Conservation (phyloP, 2,113 vertebrate genomes). For the Chaenocephalus aceratus region DNA sequence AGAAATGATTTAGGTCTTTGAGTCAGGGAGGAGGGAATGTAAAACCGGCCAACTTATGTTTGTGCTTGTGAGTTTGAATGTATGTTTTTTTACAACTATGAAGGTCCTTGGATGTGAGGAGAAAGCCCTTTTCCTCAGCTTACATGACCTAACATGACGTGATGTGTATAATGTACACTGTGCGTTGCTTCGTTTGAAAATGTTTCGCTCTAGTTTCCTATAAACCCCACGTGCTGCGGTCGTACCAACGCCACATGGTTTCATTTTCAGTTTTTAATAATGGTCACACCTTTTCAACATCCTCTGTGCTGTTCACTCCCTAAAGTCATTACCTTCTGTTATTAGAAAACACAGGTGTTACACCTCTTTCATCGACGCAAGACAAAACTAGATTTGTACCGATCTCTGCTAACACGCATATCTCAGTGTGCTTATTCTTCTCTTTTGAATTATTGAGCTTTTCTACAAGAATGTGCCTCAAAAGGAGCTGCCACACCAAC, state of each 20-base stretch:
- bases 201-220: neutral
- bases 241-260: neutral
- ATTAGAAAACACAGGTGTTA: neutral
- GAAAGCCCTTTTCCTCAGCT: too few species aligned
- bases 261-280: slow-evolving; percentile 23
- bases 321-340: neutral
- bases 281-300: neutral
- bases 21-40: slow-evolving; percentile 24
- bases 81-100: too few species aligned
- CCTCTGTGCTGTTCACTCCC: slow-evolving; percentile 7
- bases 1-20: slow-evolving; percentile 49
- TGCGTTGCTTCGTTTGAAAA: neutral
- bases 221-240: neutral
- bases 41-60: slow-evolving; percentile 11
- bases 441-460: neutral
- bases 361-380: neutral
- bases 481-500: neutral
- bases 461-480: neutral
- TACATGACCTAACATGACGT: neutral
- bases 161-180: neutral
- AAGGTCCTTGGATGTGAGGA: too few species aligned
- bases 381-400: neutral
- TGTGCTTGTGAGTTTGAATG: slow-evolving; percentile 19
- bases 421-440: neutral
- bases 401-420: neutral